Conservation (phyloP, 2,888 invertebrate species). For the Polydrusus tereticollis region DNA sequence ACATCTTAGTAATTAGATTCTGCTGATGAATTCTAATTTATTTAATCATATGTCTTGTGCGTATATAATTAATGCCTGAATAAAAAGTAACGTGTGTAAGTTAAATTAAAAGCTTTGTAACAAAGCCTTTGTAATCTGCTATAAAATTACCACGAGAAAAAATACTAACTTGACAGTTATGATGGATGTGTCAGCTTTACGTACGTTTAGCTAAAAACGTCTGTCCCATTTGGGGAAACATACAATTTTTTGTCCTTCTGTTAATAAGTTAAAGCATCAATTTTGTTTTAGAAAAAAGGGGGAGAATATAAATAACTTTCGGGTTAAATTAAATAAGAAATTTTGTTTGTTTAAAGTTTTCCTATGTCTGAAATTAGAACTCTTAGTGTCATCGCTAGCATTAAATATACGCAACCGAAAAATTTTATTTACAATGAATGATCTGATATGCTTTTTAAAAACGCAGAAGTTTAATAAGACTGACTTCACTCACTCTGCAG, state of each 20-base stretch:
- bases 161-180: slow-evolving; percentile 18
- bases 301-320: too few relatives aligned
- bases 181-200: slow-evolving; percentile 21
- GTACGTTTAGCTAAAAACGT: not conserved
- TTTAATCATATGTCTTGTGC: not conserved
- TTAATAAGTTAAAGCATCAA: not conserved
- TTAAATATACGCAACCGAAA: too few relatives aligned
- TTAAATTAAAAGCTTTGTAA: slow-evolving; percentile 22
- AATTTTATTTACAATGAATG: too few relatives aligned
- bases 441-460: too few relatives aligned
- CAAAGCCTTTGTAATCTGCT: slow-evolving; percentile 7
- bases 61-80: not conserved
- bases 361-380: too few relatives aligned
- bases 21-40: not conserved
- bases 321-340: too few relatives aligned
- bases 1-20: not conserved
- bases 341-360: too few relatives aligned
- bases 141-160: slow-evolving; percentile 18
- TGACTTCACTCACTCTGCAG: too few relatives aligned
- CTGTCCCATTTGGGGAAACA: not conserved
- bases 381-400: too few relatives aligned
- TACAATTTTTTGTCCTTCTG: not conserved
- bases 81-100: slow-evolving; percentile 8
- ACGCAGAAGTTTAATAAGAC: too few relatives aligned
- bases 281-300: not conserved